These are phyloP conservation scores for Neria commutata DNA, from an alignment of 2,888 invertebrate species.

Conservation along the genomic window DNA sequence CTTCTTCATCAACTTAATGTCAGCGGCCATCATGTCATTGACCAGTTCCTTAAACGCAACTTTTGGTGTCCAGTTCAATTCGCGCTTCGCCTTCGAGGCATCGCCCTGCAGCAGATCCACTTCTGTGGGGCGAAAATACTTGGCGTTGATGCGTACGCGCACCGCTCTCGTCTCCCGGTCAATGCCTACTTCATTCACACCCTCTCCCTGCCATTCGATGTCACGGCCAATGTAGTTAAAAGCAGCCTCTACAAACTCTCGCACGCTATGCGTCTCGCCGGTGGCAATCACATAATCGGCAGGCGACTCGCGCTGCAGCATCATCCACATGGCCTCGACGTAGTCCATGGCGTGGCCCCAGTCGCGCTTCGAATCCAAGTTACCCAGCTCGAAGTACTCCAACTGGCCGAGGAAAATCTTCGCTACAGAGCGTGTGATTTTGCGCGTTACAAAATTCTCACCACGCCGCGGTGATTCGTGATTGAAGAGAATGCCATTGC, in stretches of 20 bases:
- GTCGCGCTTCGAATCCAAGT: constrained; percentile 93
- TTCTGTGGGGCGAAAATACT: constrained; percentile 97
- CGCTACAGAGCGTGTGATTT: constrained; percentile 96
- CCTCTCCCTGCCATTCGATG: constrained; percentile 88
- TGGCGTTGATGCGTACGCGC: constrained; percentile 87
- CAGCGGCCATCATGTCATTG: constrained; percentile 92
- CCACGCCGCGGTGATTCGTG: constrained; percentile 95
- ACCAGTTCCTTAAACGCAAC: constrained; percentile 84
- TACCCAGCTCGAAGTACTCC: constrained; percentile 87
- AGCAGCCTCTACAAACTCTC: constrained; percentile 93
- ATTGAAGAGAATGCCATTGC: constrained; percentile 95
- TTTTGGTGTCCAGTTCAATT: constrained; percentile 87
- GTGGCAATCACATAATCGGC: constrained; percentile 98
- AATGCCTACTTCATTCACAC: constrained; percentile 75
- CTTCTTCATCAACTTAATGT: constrained; percentile 86
- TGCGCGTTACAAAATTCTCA: constrained; percentile 98
- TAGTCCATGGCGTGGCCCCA: constrained; percentile 99
- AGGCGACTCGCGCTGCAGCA: constrained; percentile 90
- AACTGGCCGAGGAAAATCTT: constrained; percentile 91
- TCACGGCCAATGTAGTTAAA: constrained; percentile 82
- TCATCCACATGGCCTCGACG: constrained; percentile 99
- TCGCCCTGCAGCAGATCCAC: constrained; percentile 95
- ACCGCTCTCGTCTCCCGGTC: constrained; percentile 75
- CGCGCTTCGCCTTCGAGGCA: constrained; percentile 84
- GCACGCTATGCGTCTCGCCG: constrained; percentile 91